Evolutionary conservation across 2,113 vertebrate genomes (phyloP), one percentile per base, ranked within the genome.

Genomic region (Cacatua alba): DNA sequence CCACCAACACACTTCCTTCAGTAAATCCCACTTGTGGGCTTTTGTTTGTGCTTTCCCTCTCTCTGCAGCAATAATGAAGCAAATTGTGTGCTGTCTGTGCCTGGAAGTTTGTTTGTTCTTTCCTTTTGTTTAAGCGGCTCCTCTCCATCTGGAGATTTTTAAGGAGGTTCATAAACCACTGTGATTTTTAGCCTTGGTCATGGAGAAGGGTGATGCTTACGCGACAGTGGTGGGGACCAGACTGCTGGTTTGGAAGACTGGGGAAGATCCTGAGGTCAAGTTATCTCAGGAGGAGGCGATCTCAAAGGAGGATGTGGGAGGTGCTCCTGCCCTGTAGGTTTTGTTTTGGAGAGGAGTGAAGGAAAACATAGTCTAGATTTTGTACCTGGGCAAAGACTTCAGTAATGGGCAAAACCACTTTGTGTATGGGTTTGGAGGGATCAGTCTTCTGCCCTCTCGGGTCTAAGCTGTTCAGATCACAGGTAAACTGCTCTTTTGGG

Each of bases 1-100:
- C 64, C 64, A 28, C 80, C 55, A 86, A 31, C 19, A 24, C 3
- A 2, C 23, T 88, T 86, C 72, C 72, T 91, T 64, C 78, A 81
- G 80, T 84, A 92, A 89, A 64, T 94, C 55, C 33, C 33, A 4
- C 43, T 60, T 71, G 77, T 39, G 65, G 64, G 55, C 77, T 89
- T 86, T 71, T 90, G 71, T 92, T 91, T 95, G 71, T 90, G 74
- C 41, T 94, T 90, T 82, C 64, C 46, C 76, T 21, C 85, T 94
- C 43, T 11, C 5, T 90, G 79, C 60, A 74, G 28, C 37, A 81
- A 19, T 37, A 81, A 11, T 86, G 76, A 92, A 92, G 77, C 33
- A 77, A 88, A 78, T 39, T 83, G 46, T 88, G 44, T 86, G 17
- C 69, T 94, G 17, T 64, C 48, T 35, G 26, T 80, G 39, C 51